Evolutionary conservation across 2,888 invertebrate species (phyloP).

Genomic region (Serripes groenlandicus): DNA sequence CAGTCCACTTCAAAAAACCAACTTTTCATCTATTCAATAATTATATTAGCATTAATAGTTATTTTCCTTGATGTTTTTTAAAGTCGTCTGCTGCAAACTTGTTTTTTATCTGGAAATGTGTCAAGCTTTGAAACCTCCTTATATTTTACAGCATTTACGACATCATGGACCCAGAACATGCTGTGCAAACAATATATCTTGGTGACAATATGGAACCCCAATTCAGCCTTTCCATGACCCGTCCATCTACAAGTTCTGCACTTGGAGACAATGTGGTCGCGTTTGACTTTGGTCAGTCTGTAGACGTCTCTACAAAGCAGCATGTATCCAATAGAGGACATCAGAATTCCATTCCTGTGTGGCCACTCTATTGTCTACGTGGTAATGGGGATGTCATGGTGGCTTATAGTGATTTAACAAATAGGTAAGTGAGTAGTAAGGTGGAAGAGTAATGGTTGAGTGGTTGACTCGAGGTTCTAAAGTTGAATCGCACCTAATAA

Average conservation of each 20-base stretch:
- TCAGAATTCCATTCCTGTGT: slow-evolving; percentile 81
- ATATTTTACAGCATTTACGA: slow-evolving; percentile 84
- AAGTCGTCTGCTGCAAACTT: too few relatives aligned
- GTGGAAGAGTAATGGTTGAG: too few relatives aligned
- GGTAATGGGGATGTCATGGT: slow-evolving; percentile 93
- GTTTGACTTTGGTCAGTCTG: slow-evolving; percentile 92
- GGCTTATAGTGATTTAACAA: slow-evolving; percentile 70
- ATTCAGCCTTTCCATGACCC: slow-evolving; percentile 68
- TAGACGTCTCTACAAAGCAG: slow-evolving; percentile 69
- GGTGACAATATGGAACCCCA: slow-evolving; percentile 65
- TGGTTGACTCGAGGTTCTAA: too few relatives aligned
- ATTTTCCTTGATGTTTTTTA: too few relatives aligned
- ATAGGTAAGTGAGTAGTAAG: slow-evolving; percentile 53
- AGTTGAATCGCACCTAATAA: too few relatives aligned
- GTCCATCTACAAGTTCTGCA: slow-evolving; percentile 87
- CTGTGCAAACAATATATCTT: slow-evolving; percentile 76
- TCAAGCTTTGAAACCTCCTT: too few relatives aligned
- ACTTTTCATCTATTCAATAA: too few relatives aligned
- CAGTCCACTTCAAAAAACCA: too few relatives aligned
- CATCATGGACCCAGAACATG: slow-evolving; percentile 81
- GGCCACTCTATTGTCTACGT: slow-evolving; percentile 93
- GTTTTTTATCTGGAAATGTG: too few relatives aligned
- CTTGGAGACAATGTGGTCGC: slow-evolving; percentile 95
- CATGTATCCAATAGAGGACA: slow-evolving; percentile 34
- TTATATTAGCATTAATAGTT: too few relatives aligned